A percentile compares a stretch with the other conserved stretches of the same genome.
Evolutionary conservation across 2,888 invertebrate genomes (phyloP).

Genomic region (Caprella mutica): DNA sequence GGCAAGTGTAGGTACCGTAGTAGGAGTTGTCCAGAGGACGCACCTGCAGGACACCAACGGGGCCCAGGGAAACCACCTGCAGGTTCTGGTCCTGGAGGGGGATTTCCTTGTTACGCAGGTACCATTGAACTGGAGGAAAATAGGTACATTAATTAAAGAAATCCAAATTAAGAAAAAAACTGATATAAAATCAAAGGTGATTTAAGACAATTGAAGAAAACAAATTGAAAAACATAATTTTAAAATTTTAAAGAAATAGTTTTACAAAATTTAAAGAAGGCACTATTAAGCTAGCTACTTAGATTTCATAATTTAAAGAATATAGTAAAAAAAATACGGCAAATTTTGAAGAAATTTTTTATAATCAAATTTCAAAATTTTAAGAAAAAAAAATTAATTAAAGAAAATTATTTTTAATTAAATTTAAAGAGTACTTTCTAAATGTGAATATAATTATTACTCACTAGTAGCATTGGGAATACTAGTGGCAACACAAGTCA

Average conservation of each 20-base stretch:
- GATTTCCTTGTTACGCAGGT: conserved; percentile 26
- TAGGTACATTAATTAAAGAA: conserved; percentile 1
- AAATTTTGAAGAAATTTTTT: too few species aligned
- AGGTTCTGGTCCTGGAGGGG: conserved; percentile 18
- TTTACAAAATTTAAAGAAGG: too few species aligned
- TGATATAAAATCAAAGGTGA: too few species aligned
- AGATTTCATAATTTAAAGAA: too few species aligned
- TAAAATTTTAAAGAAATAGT: too few species aligned
- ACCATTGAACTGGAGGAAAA: conserved; percentile 25
- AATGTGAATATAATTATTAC: conserved; percentile 52
- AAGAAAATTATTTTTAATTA: too few species aligned
- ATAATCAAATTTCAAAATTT: too few species aligned
- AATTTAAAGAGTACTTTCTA: background rate
- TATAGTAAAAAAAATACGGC: too few species aligned
- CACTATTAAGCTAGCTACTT: too few species aligned
- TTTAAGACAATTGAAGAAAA: too few species aligned
- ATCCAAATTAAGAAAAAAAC: conserved; percentile 11
- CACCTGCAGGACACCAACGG: conserved; percentile 41
- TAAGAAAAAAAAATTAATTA: too few species aligned
- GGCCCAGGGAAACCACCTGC: conserved; percentile 15
- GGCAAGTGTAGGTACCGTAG: conserved; percentile 64
- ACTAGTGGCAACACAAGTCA: conserved; percentile 53
- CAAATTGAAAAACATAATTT: too few species aligned
- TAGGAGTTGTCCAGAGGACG: conserved; percentile 54
- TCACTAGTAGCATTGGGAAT: conserved; percentile 84